Conservation (phyloP, 2,113 vertebrate genomes). For the Tragelaphus strepsiceros region DNA sequence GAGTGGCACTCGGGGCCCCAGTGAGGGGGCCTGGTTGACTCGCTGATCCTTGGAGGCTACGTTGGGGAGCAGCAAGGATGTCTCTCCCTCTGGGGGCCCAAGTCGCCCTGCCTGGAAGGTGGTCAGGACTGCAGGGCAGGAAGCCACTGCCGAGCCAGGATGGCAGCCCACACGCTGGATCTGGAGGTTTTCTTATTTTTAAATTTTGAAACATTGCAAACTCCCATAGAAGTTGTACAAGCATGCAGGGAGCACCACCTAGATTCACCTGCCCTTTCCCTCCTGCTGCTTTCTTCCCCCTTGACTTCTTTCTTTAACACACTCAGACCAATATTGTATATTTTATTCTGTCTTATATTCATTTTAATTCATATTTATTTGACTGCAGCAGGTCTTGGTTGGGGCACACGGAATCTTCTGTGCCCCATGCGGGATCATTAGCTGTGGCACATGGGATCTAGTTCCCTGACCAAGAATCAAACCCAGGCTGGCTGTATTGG, state of each 20-base stretch:
- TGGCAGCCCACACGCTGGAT: neutral
- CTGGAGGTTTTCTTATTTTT: neutral
- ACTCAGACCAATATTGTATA: neutral
- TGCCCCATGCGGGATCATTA: neutral
- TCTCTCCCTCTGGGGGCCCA: neutral
- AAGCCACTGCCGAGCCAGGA: neutral
- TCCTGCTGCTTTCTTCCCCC: neutral
- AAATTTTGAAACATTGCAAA: neutral
- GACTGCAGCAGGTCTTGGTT: neutral
- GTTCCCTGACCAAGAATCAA: neutral
- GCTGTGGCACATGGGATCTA: neutral
- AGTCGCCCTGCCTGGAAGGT: neutral
- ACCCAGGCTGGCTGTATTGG: neutral
- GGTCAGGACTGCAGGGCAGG: neutral
- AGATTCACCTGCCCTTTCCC: neutral
- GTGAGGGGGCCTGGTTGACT: neutral
- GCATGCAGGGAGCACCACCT: neutral
- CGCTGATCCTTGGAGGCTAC: neutral
- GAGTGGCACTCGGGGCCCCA: neutral
- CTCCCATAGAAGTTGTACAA: neutral
- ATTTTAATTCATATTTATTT: neutral
- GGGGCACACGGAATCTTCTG: neutral
- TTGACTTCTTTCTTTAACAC: neutral
- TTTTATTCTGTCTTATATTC: neutral
- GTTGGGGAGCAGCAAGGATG: neutral